Conservation (phyloP, 1,140 invertebrate species). For the Drosophila mayri region DNA sequence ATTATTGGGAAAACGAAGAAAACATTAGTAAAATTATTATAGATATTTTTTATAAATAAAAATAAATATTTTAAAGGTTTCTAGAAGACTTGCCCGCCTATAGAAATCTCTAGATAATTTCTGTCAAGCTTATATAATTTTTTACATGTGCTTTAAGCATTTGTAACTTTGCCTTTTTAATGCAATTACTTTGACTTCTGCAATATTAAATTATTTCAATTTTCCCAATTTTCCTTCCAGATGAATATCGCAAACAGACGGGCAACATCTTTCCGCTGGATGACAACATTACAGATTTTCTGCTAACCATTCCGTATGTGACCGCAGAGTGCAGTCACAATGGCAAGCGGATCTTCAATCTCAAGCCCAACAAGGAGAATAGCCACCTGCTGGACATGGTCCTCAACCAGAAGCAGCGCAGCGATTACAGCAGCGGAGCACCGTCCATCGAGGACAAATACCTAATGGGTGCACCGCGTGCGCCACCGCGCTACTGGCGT, state of each 20-base stretch:
- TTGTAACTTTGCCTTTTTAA: not conserved
- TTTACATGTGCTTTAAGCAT: not conserved
- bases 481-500: conserved; percentile 61
- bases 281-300: conserved; percentile 76
- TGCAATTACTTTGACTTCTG: no score
- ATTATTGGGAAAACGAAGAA: not conserved
- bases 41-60: not conserved
- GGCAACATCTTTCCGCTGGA: conserved; percentile 69
- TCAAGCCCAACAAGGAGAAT: conserved; percentile 63
- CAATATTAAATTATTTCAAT: not conserved
- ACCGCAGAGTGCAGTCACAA: conserved; percentile 69
- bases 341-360: conserved; percentile 75
- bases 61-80: not conserved
- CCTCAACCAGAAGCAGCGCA: conserved; percentile 62
- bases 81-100: rapidly evolving
- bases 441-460: conserved; percentile 15
- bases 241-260: conserved; percentile 76
- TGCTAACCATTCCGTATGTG: conserved; percentile 77
- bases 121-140: not conserved
- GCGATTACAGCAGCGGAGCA: conserved; percentile 25
- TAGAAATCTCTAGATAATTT: no score
- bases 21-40: not conserved
- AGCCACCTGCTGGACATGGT: conserved; percentile 77
- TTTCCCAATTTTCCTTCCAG: conserved; percentile 20
- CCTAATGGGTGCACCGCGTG: not conserved